Base-by-base conservation (phyloP, 2,888 invertebrate species). In the Tiliacea aurago region DNA sequence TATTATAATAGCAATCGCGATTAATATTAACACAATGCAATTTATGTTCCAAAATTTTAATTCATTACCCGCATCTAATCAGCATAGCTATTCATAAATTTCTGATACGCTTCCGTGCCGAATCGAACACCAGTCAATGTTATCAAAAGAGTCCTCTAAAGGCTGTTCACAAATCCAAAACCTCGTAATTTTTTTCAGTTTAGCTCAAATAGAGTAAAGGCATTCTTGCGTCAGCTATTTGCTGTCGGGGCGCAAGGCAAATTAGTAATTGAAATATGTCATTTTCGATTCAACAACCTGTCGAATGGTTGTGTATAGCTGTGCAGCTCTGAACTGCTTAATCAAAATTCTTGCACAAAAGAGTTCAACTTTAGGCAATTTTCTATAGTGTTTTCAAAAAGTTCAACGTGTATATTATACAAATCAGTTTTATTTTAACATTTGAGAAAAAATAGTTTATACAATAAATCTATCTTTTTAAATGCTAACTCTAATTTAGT, bases 401-500 rank as follows among this genome's bases (percentile, higher is more conserved):
- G 74, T 84, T 71, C 58, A 73, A 78, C 70, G 62, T 66, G 70
- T 73, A 61, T 69, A 58, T 64, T 62, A 47, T 77, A 83, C 63
- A 80, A 70, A 83, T 68, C 47, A 58, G 45, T 51, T 37, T 51
- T 37, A 51, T 68, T 49, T 59, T 62, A 68, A 77, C 65, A 64
- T 69, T 23, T 61, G 23, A 67, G 82, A 76, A 56, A 70, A 76
- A 68, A 67, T 78, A 53, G 49, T 77, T 75, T 51, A 61, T 33
- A 65, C 28, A 62, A 51, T 78, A 73, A 28, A 68, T 62, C 66
- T 63, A 74, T 69, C 13, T 77, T 70, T 67, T 58, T 62, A 75
- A 81, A 77, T 80, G 74, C 76, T 72, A 74, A 67, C 23, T 65
- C 47, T 83, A 74, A 61, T 79, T 73, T n/a, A 59, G 69, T 76